phyloP scores from a whole-genome alignment of 2,797 vertebrate genomes.

The Tenualosa ilisha region DNA sequence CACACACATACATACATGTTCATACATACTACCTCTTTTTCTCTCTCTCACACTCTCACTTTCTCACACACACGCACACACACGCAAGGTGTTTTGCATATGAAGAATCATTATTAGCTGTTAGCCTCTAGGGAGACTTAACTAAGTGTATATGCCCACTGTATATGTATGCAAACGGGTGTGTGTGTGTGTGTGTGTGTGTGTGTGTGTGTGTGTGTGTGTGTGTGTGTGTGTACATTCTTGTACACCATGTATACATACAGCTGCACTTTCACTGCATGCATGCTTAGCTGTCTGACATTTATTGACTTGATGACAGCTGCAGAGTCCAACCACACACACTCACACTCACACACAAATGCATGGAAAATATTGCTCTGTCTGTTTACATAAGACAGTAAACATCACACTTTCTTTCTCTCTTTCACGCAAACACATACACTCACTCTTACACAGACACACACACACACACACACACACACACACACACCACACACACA shows the following conservation, averaged over 20 bases:
- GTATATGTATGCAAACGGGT: background rate
- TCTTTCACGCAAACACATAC: background rate
- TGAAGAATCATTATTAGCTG: too few relatives aligned
- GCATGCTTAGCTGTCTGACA: background rate
- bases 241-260: background rate
- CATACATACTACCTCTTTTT: background rate
- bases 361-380: background rate
- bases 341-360: background rate
- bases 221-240: background rate
- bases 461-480: constrained; percentile 9
- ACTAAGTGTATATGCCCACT: too few relatives aligned
- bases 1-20: background rate
- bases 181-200: background rate
- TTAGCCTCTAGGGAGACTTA: too few relatives aligned
- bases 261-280: background rate
- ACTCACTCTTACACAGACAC: background rate
- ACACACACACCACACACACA: constrained; percentile 1
- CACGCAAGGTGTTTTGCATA: too few relatives aligned
- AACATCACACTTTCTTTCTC: background rate
- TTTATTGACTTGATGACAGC: background rate
- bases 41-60: too few relatives aligned
- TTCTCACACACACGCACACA: background rate
- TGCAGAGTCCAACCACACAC: background rate
- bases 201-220: background rate
- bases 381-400: background rate